phyloP scores from a whole-genome alignment of 2,797 vertebrate species.

The Cichlasoma orientale region DNA sequence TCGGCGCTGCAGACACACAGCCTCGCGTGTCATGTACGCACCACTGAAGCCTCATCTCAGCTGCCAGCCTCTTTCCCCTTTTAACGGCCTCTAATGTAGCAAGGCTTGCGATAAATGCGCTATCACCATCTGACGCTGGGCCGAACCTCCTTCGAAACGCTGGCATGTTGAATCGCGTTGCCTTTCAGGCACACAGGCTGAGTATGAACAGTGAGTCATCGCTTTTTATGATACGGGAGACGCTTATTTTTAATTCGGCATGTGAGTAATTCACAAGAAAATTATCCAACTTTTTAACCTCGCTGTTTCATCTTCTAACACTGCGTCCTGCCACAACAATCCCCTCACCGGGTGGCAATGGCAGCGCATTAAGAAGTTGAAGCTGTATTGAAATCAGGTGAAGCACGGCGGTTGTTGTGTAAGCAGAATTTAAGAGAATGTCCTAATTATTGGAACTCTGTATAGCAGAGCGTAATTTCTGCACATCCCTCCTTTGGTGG shows the following conservation, averaged over 20 bases:
- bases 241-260: background rate
- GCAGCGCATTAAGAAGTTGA: background rate
- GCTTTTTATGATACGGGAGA: background rate
- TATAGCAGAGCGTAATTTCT: no score
- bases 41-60: background rate
- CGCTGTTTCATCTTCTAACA: background rate
- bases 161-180: background rate
- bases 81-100: background rate
- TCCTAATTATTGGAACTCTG: background rate
- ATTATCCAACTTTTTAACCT: background rate
- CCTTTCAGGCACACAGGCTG: rapidly evolving
- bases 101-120: slow-evolving; percentile 19
- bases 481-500: background rate
- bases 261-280: background rate
- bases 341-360: background rate
- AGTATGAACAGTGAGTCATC: background rate
- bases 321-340: background rate
- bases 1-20: slow-evolving; percentile 29
- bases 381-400: background rate
- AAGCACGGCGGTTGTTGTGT: rapidly evolving
- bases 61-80: background rate
- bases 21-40: slow-evolving; percentile 30
- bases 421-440: slow-evolving; percentile 15
- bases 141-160: background rate
- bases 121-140: background rate